Conservation (phyloP, 1,140 invertebrate species). For the Listronotus oregonensis region DNA sequence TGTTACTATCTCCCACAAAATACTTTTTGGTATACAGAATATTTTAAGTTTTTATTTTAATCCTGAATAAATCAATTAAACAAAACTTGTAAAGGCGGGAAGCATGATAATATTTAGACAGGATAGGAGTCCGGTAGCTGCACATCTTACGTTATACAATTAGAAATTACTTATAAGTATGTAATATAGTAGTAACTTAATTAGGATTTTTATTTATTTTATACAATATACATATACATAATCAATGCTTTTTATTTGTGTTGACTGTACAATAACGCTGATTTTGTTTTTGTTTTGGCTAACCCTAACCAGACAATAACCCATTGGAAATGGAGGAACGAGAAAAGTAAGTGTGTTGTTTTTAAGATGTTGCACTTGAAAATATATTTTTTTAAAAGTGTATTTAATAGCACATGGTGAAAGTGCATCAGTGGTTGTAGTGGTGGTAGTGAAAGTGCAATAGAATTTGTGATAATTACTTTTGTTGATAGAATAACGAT, state of each 20-base stretch:
- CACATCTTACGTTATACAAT: no score
- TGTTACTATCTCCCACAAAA: no score
- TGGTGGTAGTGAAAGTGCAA: conserved; percentile 43
- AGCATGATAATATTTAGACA: no score
- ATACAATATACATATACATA: conserved; percentile 8
- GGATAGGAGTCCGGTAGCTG: no score
- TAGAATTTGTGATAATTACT: conserved; percentile 48
- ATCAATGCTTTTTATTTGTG: conserved; percentile 10
- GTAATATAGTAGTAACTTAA: background rate
- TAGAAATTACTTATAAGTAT: no score
- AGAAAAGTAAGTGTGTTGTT: conserved; percentile 73
- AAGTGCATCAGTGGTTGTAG: conserved; percentile 8
- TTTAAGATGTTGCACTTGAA: no score
- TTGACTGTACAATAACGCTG: conserved; percentile 17
- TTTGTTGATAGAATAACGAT: conserved; percentile 31
- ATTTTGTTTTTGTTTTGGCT: conserved; percentile 57
- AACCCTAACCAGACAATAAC: conserved; percentile 69
- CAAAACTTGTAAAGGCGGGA: no score
- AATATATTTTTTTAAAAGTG: conserved; percentile 22
- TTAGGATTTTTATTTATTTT: background rate
- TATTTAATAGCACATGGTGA: conserved; percentile 25
- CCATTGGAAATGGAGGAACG: conserved; percentile 79
- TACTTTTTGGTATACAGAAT: no score
- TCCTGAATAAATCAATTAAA: no score
- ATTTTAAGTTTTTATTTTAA: no score